Percentiles rank a stretch among this genome's conserved stretches.
Conservation (phyloP, 2,888 invertebrate species). For the Cremastinae sp. region DNA sequence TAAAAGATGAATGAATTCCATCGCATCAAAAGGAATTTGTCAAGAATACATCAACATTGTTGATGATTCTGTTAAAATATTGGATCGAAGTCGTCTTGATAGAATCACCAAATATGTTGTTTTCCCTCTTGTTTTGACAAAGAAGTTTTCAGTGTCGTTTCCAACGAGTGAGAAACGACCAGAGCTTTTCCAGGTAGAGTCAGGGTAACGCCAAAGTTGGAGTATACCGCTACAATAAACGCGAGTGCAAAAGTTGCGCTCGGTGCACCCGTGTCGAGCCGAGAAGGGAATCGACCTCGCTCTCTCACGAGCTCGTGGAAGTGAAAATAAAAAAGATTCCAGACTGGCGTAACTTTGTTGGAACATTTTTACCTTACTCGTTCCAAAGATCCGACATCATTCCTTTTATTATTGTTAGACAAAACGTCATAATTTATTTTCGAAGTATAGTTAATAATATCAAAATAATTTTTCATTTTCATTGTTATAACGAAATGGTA, state of each 20-base stretch:
- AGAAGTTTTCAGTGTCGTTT: constrained; percentile 10
- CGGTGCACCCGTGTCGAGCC: constrained; percentile 27
- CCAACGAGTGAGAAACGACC: constrained; percentile 26
- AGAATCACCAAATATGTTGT: too few species aligned
- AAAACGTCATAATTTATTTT: too few species aligned
- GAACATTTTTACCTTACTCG: neutral
- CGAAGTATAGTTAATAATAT: neutral
- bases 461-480: neutral
- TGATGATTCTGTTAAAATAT: too few species aligned
- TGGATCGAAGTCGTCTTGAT: too few species aligned
- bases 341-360: constrained; percentile 36
- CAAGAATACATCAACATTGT: too few species aligned
- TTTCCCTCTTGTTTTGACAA: too few species aligned
- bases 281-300: constrained; percentile 58
- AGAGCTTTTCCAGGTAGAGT: constrained; percentile 49
- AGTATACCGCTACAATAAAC: constrained; percentile 61
- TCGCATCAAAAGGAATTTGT: too few species aligned
- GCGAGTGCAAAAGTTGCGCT: constrained; percentile 41
- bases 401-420: neutral
- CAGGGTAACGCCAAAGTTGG: constrained; percentile 55
- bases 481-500: too few species aligned
- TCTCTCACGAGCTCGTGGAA: constrained; percentile 32
- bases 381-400: neutral
- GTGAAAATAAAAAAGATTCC: constrained; percentile 32
- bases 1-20: too few species aligned